Evolutionary conservation across 2,888 invertebrate genomes (phyloP).

Genomic region (Drosophila macrospina): DNA sequence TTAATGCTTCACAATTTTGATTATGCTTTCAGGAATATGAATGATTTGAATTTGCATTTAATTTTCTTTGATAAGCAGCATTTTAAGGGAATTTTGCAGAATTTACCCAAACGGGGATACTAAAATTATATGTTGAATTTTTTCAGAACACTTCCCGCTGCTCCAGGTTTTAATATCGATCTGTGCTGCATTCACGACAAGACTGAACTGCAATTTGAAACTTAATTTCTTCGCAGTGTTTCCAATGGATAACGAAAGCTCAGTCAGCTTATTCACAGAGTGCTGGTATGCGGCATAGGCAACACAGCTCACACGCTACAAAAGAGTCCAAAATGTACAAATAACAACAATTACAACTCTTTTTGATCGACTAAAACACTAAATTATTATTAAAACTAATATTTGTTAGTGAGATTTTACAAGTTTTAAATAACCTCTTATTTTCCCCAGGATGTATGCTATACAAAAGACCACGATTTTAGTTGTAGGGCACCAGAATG

Average conservation of each 20-base stretch:
- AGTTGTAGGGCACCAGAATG: constrained; percentile 71
- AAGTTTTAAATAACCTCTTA: neutral
- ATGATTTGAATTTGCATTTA: constrained; percentile 14
- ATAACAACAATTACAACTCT: neutral
- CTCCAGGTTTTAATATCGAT: constrained; percentile 79
- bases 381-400: neutral
- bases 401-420: neutral
- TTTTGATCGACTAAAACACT: neutral
- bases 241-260: constrained; percentile 83
- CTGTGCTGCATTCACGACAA: constrained; percentile 85
- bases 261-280: constrained; percentile 59
- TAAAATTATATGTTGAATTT: constrained; percentile 62
- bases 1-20: constrained; percentile 11
- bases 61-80: constrained; percentile 21
- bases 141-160: constrained; percentile 59
- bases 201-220: constrained; percentile 85
- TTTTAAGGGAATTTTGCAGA: constrained; percentile 32
- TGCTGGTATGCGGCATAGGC: constrained; percentile 43
- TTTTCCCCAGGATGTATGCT: constrained; percentile 43
- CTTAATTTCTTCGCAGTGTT: constrained; percentile 77
- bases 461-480: constrained; percentile 16
- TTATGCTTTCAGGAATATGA: constrained; percentile 7
- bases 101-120: constrained; percentile 52
- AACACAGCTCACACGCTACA: constrained; percentile 41
- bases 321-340: neutral